Conservation (phyloP, 2,113 vertebrate genomes). For the Podarcis muralis region DNA sequence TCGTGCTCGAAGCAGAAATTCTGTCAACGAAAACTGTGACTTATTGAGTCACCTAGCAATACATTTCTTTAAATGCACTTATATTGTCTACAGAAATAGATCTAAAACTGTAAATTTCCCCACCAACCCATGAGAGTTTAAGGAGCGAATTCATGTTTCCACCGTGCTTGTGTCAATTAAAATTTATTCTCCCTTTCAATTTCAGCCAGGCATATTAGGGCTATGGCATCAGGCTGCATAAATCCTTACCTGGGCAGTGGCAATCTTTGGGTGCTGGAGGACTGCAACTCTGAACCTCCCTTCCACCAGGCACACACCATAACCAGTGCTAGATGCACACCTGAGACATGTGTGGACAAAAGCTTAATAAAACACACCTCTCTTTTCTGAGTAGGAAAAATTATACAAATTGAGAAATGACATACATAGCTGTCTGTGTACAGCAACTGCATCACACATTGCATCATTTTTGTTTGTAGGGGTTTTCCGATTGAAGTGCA, state of each 20-base stretch:
- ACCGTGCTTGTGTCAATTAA: neutral
- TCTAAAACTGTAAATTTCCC: neutral
- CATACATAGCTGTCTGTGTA: neutral
- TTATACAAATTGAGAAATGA: neutral
- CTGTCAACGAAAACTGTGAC: slow-evolving; percentile 22
- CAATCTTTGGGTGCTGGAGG: neutral
- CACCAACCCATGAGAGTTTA: neutral
- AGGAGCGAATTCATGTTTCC: neutral
- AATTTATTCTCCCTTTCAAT: neutral
- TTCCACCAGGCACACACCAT: neutral
- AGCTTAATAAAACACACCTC: neutral
- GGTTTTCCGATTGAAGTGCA: too few species aligned
- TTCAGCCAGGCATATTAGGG: neutral
- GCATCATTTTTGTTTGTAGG: neutral
- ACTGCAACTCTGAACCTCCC: neutral
- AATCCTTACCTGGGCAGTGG: neutral
- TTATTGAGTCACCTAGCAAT: neutral
- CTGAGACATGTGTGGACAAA: neutral
- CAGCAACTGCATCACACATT: neutral
- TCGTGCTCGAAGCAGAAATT: neutral
- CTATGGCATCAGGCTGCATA: neutral
- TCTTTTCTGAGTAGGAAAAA: neutral
- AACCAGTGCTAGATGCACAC: neutral
- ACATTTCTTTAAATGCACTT: slow-evolving; percentile 5
- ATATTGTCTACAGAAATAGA: neutral